Conservation (phyloP, 2,888 invertebrate species). For the Syrphus vitripennis region DNA sequence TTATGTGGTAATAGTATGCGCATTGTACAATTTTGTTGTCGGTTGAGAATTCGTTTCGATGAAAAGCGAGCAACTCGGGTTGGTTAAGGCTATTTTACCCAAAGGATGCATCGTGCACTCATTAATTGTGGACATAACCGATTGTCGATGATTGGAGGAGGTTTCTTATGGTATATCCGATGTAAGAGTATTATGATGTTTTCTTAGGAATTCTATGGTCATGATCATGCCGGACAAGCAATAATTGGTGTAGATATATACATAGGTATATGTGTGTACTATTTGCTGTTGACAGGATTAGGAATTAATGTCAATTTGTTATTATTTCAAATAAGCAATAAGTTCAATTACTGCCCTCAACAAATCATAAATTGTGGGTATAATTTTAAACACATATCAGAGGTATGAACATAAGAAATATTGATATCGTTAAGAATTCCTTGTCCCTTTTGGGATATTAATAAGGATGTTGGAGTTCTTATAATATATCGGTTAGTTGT, state of each 20-base stretch:
- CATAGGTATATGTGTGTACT: not conserved
- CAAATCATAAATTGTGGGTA: not conserved
- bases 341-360: slow-evolving; percentile 12
- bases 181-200: slow-evolving; percentile 63
- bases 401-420: no score
- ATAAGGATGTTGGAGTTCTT: no score
- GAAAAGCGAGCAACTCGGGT: slow-evolving; percentile 57
- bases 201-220: slow-evolving; percentile 49
- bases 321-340: not conserved
- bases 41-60: slow-evolving; percentile 58
- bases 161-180: slow-evolving; percentile 46
- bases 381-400: no score
- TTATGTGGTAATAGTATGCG: slow-evolving; percentile 72
- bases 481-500: no score
- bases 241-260: not conserved
- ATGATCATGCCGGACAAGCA: slow-evolving; percentile 10
- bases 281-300: slow-evolving; percentile 48
- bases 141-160: slow-evolving; percentile 71
- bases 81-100: slow-evolving; percentile 62
- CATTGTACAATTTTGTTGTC: slow-evolving; percentile 70
- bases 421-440: no score
- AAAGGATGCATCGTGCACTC: slow-evolving; percentile 70
- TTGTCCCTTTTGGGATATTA: no score
- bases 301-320: slow-evolving; percentile 28
- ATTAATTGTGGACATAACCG: slow-evolving; percentile 71